A percentile compares a stretch with the other conserved stretches of the same genome.
Evolutionary conservation across 2,113 vertebrate genomes (phyloP).

Genomic region (Prunella fulvescens): DNA sequence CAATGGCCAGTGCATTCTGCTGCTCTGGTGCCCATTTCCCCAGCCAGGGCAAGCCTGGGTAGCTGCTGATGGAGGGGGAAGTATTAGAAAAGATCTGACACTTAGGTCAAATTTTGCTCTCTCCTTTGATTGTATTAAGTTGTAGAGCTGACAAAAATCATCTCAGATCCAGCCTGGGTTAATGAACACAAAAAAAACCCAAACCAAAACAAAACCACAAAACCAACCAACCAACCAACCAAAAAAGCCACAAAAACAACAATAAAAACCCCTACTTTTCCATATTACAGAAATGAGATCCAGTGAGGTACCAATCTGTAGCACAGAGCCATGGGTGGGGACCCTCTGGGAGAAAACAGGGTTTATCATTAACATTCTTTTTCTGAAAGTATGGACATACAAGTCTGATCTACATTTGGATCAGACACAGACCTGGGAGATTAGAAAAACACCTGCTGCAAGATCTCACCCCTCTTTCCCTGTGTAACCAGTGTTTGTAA

Average conservation of each 20-base stretch:
- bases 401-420: background rate
- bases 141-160: background rate
- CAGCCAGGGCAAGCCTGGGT: background rate
- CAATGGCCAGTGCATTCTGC: background rate
- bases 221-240: background rate
- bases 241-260: background rate
- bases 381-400: background rate
- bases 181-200: fast-evolving
- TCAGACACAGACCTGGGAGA: background rate
- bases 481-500: background rate
- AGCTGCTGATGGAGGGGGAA: background rate
- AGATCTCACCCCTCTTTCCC: background rate
- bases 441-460: background rate
- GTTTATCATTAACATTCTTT: background rate
- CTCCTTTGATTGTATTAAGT: background rate
- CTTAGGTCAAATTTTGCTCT: background rate
- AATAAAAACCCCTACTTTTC: background rate
- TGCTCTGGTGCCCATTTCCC: background rate
- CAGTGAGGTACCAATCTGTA: background rate
- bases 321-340: background rate
- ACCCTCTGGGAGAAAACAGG: background rate
- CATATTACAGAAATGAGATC: background rate
- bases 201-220: background rate
- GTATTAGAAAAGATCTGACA: background rate
- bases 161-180: background rate